These are phyloP conservation scores for Danio jaintianensis DNA, from an alignment of 2,797 vertebrate species.

Conservation along the genomic window DNA sequence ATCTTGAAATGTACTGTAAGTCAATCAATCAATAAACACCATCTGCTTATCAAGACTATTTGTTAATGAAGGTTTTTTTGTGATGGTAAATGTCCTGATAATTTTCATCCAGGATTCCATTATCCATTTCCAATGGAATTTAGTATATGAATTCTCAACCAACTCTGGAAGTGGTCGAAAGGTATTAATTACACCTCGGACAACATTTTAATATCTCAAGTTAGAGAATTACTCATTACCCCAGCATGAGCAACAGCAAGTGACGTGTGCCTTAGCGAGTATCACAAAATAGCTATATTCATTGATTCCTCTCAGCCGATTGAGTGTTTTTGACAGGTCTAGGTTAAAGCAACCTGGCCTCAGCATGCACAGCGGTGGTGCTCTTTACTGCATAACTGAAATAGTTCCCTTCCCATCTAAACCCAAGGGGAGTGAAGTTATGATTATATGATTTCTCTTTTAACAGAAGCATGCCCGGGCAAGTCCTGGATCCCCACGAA, in stretches of 20 bases:
- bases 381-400: constrained; percentile 73
- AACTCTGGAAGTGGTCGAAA: too few species aligned
- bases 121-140: too few species aligned
- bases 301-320: constrained; percentile 8
- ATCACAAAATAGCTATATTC: background rate
- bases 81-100: too few species aligned
- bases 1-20: too few species aligned
- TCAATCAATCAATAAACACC: too few species aligned
- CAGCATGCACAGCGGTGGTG: constrained; percentile 68
- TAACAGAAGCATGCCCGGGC: constrained; percentile 66
- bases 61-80: too few species aligned
- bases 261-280: background rate
- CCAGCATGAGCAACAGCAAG: background rate
- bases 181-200: background rate
- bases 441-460: constrained; percentile 58
- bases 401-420: constrained; percentile 69
- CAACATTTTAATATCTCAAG: background rate
- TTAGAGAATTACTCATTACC: background rate
- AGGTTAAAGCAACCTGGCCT: constrained; percentile 63
- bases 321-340: constrained; percentile 42
- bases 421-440: constrained; percentile 56
- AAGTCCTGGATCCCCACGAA: constrained; percentile 58
- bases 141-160: too few species aligned
- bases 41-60: too few species aligned
- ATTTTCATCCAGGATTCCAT: too few species aligned